Evolutionary conservation across 2,113 vertebrate genomes (phyloP).

Genomic region (Notiomystis cincta): DNA sequence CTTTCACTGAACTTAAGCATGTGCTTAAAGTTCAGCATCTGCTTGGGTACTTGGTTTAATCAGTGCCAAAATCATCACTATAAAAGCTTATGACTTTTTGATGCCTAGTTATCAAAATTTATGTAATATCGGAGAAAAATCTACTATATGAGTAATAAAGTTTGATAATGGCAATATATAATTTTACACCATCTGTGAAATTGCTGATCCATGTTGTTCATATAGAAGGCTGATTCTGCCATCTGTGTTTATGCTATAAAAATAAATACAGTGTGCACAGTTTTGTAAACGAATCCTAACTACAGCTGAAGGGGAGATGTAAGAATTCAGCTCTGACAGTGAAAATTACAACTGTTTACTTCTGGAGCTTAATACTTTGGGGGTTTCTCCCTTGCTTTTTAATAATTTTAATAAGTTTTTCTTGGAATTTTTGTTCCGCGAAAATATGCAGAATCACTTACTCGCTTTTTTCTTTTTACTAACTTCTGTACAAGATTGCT

Average conservation of each 20-base stretch:
- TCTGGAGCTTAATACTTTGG: not conserved
- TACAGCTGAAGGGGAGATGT: conserved; percentile 12
- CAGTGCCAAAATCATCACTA: conserved; percentile 1
- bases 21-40: conserved; percentile 3
- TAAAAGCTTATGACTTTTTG: conserved; percentile 15
- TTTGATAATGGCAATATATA: not conserved
- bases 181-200: conserved; percentile 45
- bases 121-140: conserved; percentile 50
- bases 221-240: conserved; percentile 43
- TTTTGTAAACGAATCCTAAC: conserved; percentile 43
- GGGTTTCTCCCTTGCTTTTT: not conserved
- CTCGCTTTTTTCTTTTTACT: not conserved
- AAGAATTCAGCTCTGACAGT: conserved; percentile 32
- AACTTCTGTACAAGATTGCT: not conserved
- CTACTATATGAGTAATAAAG: conserved; percentile 1
- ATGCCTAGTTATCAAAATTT: conserved; percentile 46
- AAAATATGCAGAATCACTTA: not conserved
- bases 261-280: conserved; percentile 23
- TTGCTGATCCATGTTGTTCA: conserved; percentile 35
- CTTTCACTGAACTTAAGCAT: not conserved
- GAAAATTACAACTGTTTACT: conserved; percentile 45
- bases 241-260: conserved; percentile 58
- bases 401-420: not conserved
- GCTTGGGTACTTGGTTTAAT: not conserved
- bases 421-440: not conserved